A percentile compares a stretch with the other conserved stretches of the same genome.
These are phyloP conservation scores for Bombus confusus DNA, from an alignment of 1,140 invertebrate genomes.

Conservation along the genomic window DNA sequence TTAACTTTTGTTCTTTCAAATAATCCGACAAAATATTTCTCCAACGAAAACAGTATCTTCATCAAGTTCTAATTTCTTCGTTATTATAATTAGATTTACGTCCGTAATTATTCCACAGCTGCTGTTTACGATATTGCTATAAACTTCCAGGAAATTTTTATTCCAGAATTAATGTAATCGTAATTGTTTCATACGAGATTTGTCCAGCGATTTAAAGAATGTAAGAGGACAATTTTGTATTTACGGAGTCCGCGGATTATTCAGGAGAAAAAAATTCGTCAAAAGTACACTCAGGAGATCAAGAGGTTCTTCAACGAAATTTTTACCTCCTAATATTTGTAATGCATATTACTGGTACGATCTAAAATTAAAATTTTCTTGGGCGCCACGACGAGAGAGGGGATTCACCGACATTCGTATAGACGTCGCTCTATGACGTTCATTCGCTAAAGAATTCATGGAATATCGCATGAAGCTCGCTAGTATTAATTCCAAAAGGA, in stretches of 20 bases:
- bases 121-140: not conserved
- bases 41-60: not conserved
- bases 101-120: not conserved
- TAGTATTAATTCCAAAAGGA: constrained; percentile 3
- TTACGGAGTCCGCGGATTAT: not conserved
- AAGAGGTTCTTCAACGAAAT: not conserved
- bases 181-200: not conserved
- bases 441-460: constrained; percentile 20
- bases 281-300: not conserved
- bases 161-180: not conserved
- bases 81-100: not conserved
- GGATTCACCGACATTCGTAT: not conserved
- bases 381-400: not conserved
- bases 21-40: not conserved
- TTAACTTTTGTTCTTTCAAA: not conserved
- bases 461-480: not conserved
- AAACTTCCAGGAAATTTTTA: not conserved
- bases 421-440: not conserved
- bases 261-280: not conserved
- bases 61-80: not conserved
- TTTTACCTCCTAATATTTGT: not conserved
- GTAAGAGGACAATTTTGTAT: not conserved
- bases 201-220: not conserved
- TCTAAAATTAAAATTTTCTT: constrained; percentile 26
- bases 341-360: not conserved